These are phyloP conservation scores for Lissocephala sabroskyi DNA, from an alignment of 2,888 invertebrate genomes.

Conservation along the genomic window DNA sequence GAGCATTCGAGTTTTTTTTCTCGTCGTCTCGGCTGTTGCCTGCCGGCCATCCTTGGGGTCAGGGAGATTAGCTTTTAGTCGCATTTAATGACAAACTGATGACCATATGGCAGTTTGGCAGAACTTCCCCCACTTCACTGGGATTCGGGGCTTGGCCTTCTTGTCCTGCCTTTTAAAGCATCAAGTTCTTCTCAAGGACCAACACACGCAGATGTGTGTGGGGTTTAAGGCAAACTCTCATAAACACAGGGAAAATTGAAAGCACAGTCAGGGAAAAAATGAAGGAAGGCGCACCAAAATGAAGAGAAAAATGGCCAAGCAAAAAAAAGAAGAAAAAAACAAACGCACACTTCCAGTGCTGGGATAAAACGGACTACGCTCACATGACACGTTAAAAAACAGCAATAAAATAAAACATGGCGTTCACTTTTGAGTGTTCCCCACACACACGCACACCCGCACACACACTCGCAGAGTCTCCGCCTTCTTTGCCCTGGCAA, in stretches of 20 bases:
- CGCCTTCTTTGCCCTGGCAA: no score
- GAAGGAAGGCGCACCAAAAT: neutral
- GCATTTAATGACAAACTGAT: conserved; percentile 5
- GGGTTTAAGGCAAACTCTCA: neutral
- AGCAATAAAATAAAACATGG: conserved; percentile 5
- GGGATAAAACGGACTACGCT: neutral
- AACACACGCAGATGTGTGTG: no score
- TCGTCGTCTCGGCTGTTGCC: neutral
- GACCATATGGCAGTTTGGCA: neutral
- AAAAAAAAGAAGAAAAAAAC: neutral
- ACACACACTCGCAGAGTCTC: no score
- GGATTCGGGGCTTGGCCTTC: no score
- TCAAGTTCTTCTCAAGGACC: no score
- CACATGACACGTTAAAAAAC: conserved; percentile 4
- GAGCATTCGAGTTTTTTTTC: neutral
- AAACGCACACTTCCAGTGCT: neutral
- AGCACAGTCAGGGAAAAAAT: no score
- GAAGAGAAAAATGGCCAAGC: neutral
- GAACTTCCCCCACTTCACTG: no score
- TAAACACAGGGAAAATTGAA: neutral
- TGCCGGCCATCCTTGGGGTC: no score
- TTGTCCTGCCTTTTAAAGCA: no score
- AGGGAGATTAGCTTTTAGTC: conserved; percentile 3
- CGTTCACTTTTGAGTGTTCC: conserved; percentile 1
- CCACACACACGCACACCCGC: neutral